Evolutionary conservation across 2,797 vertebrate species (phyloP).

Genomic region (Glossophaga mutica): DNA sequence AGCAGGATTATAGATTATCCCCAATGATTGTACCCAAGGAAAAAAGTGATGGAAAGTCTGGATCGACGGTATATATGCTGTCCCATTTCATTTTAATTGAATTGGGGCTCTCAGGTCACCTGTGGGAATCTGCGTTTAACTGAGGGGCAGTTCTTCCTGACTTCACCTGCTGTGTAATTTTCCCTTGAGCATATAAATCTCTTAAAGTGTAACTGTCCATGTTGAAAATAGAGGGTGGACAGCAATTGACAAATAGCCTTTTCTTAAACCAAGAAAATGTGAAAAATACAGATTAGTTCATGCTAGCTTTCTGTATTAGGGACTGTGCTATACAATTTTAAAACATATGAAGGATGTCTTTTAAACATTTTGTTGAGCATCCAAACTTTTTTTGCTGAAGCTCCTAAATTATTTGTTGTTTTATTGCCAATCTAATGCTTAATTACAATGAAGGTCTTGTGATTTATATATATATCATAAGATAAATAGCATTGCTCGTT

Average conservation of each 20-base stretch:
- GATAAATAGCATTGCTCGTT: not conserved
- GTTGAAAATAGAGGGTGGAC: not conserved
- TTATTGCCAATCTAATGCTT: not conserved
- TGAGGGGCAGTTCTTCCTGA: slow-evolving; percentile 10
- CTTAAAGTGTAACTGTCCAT: not conserved
- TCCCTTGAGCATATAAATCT: not conserved
- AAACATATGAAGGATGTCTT: not conserved
- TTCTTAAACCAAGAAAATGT: slow-evolving; percentile 16
- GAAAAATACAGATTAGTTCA: not conserved
- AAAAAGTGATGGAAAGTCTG: not conserved
- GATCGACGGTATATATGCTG: not conserved
- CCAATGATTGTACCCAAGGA: not conserved
- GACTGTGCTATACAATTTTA: not conserved
- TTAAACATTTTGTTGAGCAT: not conserved
- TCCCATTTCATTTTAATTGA: slow-evolving; percentile 52
- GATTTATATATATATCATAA: not conserved
- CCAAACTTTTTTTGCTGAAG: not conserved
- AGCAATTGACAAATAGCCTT: not conserved
- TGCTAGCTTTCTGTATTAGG: not conserved
- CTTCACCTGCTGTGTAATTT: not conserved
- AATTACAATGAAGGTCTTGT: not conserved
- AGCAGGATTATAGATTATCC: slow-evolving; percentile 27
- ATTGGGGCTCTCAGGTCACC: not conserved
- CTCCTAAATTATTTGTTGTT: not conserved
- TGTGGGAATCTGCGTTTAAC: not conserved